Evolutionary conservation across 2,888 invertebrate species (phyloP).

Genomic region (Netelia fuscicornis): DNA sequence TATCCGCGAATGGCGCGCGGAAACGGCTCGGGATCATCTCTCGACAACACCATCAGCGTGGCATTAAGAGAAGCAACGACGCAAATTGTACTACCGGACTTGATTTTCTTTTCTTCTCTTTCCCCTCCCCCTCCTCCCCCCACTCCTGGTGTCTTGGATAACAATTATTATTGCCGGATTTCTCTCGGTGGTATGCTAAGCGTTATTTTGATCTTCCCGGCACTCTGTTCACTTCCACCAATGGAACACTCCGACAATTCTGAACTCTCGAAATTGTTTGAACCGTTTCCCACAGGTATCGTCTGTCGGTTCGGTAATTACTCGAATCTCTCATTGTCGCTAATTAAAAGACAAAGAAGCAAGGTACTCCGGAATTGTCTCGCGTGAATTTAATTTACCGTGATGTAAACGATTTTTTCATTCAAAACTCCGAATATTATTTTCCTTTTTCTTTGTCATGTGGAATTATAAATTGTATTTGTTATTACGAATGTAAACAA

Average conservation of each 20-base stretch:
- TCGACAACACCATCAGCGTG: conserved; percentile 46
- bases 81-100: conserved; percentile 56
- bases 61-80: conserved; percentile 51
- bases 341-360: too few species aligned
- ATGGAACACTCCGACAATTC: background rate
- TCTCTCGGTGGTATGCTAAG: conserved; percentile 53
- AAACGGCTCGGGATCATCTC: conserved; percentile 51
- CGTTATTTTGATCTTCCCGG: conserved; percentile 1
- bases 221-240: background rate
- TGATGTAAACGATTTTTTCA: too few species aligned
- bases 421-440: too few species aligned
- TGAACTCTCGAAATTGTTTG: conserved; percentile 24
- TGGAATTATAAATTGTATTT: too few species aligned
- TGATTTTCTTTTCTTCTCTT: conserved; percentile 49
- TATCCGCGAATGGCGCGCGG: conserved; percentile 64
- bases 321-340: too few species aligned
- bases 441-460: too few species aligned
- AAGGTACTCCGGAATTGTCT: too few species aligned
- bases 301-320: too few species aligned
- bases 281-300: conserved; percentile 39
- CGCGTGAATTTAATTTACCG: too few species aligned
- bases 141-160: conserved; percentile 32
- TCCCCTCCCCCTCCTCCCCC: too few species aligned
- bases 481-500: too few species aligned
- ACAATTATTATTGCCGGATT: conserved; percentile 67